Evolutionary conservation across 1,140 invertebrate species (phyloP).

Genomic region (Drosophila bipectinata): DNA sequence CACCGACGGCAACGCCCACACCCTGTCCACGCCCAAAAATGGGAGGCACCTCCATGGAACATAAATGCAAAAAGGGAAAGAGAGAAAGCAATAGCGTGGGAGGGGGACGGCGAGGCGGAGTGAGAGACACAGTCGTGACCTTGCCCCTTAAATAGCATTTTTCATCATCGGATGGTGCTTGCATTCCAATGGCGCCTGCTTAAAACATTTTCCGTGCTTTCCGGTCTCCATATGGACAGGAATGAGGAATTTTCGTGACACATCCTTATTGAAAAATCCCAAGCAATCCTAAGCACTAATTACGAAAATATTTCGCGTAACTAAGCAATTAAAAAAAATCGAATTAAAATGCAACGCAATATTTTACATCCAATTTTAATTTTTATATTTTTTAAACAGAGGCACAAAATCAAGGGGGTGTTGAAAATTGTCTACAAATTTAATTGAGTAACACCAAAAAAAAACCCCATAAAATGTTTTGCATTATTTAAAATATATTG

Average conservation of each 20-base stretch:
- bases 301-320: slow-evolving; percentile 2
- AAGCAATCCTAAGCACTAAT: slow-evolving; percentile 22
- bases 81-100: not conserved
- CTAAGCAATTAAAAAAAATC: slow-evolving; percentile 27
- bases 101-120: not conserved
- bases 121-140: slow-evolving; percentile 34
- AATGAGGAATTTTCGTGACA: slow-evolving; percentile 19
- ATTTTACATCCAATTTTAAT: slow-evolving; percentile 1
- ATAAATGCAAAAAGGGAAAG: not conserved
- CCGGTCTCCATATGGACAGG: slow-evolving; percentile 35
- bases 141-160: slow-evolving; percentile 49
- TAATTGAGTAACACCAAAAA: too few relatives aligned
- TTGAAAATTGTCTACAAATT: too few relatives aligned
- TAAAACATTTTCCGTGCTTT: slow-evolving; percentile 19
- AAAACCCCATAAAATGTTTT: too few relatives aligned
- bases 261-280: slow-evolving; percentile 10
- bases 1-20: slow-evolving; percentile 1
- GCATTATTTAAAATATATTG: not conserved
- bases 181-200: slow-evolving; percentile 37
- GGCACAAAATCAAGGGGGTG: not conserved
- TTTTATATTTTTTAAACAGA: not conserved
- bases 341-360: slow-evolving; percentile 44
- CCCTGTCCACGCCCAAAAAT: slow-evolving; percentile 7
- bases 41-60: slow-evolving; percentile 10
- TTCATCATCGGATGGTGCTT: slow-evolving; percentile 18